These are phyloP conservation scores for Cinara cedri DNA, from an alignment of 2,888 invertebrate genomes.

Conservation along the genomic window DNA sequence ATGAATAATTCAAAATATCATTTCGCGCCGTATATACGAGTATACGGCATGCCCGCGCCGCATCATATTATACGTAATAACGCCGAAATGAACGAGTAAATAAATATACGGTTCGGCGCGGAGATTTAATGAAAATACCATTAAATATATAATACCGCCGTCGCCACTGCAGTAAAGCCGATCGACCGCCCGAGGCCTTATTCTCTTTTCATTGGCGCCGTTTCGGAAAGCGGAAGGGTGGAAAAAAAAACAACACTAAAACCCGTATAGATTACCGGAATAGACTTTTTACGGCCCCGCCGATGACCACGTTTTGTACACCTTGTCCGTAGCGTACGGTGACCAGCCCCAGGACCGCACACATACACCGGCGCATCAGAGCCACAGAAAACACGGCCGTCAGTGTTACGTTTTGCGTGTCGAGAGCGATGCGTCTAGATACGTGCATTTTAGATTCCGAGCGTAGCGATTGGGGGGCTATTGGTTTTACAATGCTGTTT, in stretches of 20 bases:
- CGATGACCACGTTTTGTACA: neutral
- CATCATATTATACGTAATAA: slow-evolving; percentile 20
- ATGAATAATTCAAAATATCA: slow-evolving; percentile 51
- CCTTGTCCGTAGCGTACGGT: no score
- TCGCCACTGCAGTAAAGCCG: neutral
- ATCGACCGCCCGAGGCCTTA: no score
- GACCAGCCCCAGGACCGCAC: neutral
- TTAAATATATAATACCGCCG: neutral
- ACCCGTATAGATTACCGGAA: neutral
- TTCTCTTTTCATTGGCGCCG: slow-evolving; percentile 8
- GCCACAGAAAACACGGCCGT: no score
- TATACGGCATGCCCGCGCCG: neutral
- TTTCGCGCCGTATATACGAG: slow-evolving; percentile 4
- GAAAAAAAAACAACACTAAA: neutral
- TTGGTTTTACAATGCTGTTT: no score
- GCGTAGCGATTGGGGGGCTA: no score
- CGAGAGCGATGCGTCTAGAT: no score
- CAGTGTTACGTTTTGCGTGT: no score
- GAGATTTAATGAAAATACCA: slow-evolving; percentile 40
- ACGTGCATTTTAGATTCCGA: no score
- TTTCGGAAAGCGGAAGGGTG: neutral
- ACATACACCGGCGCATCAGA: no score
- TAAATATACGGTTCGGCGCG: neutral
- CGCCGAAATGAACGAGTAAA: slow-evolving; percentile 39
- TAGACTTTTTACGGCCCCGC: neutral